Evolutionary conservation across 2,797 vertebrate genomes (phyloP), one percentile per base, ranked within the genome.

Genomic region (Trematomus bernacchii): DNA sequence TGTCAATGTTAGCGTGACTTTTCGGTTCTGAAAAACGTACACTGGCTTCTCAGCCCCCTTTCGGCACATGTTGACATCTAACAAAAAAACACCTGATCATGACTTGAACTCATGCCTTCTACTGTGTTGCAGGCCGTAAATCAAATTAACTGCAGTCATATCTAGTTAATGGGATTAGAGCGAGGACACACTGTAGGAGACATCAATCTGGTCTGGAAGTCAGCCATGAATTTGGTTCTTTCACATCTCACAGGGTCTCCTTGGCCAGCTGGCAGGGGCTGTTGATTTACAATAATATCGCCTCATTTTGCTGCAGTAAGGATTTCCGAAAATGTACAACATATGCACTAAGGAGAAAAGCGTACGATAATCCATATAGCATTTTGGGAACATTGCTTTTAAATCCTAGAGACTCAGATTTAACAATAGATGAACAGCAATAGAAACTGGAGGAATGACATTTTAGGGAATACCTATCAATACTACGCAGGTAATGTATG

Each of bases 81-180:
- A 81, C 54, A 76, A 66, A 82, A 40, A 73, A 79, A 85, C 85
- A 88, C 86, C 82, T 84, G 87, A 75, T 86, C 89, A 72, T 77
- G 85, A 86, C 90, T 90, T 78, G 79, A 85, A 81, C 83, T 84
- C 63, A 9, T 80, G 89, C 89, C 82, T 89, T 84, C 80, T 78
- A 79, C 83, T 75, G 76, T 91, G 88, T 88, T 79, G 75, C 82
- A 68, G 59, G 73, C 77, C 79, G 78, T 86, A 82, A 91, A 94
- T 93, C 86, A 79, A 86, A 91, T 93, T 84, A 92, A 85, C 76
- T 82, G 83, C 80, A 82, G 82, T 90, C 87, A 83, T 80, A 89
- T 82, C 77, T 76, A 76, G 81, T 89, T 91, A 92, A 94, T 91
- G 80, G 90, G 90, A 94, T 93, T 93, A 91, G 86, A 90, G 85